A percentile compares a stretch with the other conserved stretches of the same genome.
These are phyloP conservation scores for Sthenelais limicola DNA, from an alignment of 2,888 invertebrate species.

Conservation along the genomic window DNA sequence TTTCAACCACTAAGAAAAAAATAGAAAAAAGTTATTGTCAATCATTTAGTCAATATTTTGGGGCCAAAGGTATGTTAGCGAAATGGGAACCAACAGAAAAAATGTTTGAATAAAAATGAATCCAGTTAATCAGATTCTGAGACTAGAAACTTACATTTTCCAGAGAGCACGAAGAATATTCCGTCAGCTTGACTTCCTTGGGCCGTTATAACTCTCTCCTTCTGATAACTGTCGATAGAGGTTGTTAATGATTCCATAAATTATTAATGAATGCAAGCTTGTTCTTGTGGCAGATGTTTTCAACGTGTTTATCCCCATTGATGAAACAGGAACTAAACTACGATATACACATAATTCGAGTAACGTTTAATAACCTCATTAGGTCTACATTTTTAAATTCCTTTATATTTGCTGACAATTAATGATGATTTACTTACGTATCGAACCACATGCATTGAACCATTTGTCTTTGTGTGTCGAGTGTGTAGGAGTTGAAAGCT, in stretches of 20 bases:
- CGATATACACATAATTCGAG: no score
- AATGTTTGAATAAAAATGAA: background rate
- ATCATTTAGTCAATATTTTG: background rate
- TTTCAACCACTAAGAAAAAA: constrained; percentile 59
- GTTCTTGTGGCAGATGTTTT: no score
- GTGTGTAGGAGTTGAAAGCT: constrained; percentile 59
- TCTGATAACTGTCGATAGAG: constrained; percentile 63
- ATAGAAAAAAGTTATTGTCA: background rate
- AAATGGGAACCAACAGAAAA: no score
- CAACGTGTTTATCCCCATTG: no score
- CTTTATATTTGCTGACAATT: background rate
- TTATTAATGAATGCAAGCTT: no score
- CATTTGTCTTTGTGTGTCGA: constrained; percentile 61
- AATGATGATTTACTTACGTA: constrained; percentile 56
- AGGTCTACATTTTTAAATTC: background rate
- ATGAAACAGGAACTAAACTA: no score
- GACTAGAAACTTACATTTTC: constrained; percentile 55
- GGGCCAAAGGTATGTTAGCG: background rate
- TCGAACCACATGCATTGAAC: constrained; percentile 60
- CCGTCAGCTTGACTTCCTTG: constrained; percentile 63
- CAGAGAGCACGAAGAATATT: constrained; percentile 64
- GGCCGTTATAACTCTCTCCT: constrained; percentile 62
- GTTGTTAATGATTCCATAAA: no score
- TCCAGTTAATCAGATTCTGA: background rate
- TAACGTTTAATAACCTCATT: background rate